A percentile compares a stretch with the other conserved stretches of the same genome.
phyloP scores from a whole-genome alignment of 2,113 vertebrate species.

The Hyaena hyaena region DNA sequence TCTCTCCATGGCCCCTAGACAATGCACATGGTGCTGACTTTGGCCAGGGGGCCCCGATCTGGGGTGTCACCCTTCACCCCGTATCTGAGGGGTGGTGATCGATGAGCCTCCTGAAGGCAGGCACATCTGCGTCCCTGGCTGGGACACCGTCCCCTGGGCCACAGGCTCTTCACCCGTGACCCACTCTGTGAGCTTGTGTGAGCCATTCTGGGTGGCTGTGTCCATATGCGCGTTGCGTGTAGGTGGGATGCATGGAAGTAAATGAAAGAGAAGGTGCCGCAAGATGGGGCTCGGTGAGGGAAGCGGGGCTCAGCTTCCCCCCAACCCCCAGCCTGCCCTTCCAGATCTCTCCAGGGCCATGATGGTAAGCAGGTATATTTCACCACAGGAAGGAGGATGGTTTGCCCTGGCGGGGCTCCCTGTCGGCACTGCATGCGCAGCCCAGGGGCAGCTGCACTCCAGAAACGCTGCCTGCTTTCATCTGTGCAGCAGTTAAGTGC shows the following conservation, averaged over 20 bases:
- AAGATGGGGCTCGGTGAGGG: neutral
- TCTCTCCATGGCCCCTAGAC: neutral
- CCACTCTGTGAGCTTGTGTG: neutral
- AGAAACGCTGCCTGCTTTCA: neutral
- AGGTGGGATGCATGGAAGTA: neutral
- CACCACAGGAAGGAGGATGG: neutral
- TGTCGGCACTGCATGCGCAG: neutral
- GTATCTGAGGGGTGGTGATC: neutral
- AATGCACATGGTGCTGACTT: too few relatives aligned
- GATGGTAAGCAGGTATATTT: neutral
- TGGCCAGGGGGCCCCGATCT: neutral
- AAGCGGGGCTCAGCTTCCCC: neutral
- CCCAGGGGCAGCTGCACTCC: neutral
- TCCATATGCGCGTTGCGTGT: rapidly evolving
- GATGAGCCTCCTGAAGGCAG: neutral
- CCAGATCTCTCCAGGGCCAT: neutral
- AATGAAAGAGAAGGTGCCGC: neutral
- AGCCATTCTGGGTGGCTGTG: neutral
- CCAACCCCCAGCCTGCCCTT: neutral
- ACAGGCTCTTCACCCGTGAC: neutral
- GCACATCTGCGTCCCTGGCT: neutral
- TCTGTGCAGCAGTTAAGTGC: rapidly evolving
- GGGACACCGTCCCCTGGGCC: neutral
- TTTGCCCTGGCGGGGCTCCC: neutral
- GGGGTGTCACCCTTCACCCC: too few relatives aligned